Conservation (phyloP, 2,797 vertebrate genomes). For the Hylomyscus alleni region DNA sequence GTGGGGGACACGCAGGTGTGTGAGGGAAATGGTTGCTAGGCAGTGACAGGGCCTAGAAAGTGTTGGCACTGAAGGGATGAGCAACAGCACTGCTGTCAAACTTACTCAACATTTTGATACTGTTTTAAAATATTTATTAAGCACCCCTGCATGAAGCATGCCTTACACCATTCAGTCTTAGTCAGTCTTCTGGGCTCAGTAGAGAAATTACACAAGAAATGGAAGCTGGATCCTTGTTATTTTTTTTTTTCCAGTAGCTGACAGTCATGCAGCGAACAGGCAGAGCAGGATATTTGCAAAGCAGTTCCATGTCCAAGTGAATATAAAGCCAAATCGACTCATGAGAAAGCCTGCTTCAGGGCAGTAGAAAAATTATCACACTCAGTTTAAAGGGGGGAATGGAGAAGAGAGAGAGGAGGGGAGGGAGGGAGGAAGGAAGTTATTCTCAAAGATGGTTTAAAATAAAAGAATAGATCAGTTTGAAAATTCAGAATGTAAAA, state of each 20-base stretch:
- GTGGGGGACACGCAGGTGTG: neutral
- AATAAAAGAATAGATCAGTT: constrained; percentile 15
- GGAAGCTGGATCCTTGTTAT: neutral
- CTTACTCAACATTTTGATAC: constrained; percentile 73
- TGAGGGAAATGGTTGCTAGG: constrained; percentile 68
- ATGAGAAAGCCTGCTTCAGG: constrained; percentile 30
- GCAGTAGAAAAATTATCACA: neutral
- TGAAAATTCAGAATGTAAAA: constrained; percentile 53
- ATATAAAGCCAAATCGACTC: constrained; percentile 52
- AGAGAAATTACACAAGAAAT: constrained; percentile 63
- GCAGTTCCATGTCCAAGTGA: constrained; percentile 60
- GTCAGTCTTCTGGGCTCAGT: constrained; percentile 60
- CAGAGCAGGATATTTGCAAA: constrained; percentile 49
- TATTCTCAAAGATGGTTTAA: constrained; percentile 43
- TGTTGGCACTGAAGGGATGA: constrained; percentile 57
- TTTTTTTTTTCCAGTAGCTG: constrained; percentile 55
- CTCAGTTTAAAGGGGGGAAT: constrained; percentile 34
- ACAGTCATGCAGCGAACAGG: neutral
- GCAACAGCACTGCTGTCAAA: constrained; percentile 65
- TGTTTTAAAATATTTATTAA: constrained; percentile 82
- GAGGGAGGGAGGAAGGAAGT: neutral
- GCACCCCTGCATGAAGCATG: constrained; percentile 4
- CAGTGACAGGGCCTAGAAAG: constrained; percentile 59
- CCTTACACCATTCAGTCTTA: constrained; percentile 48
- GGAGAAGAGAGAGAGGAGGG: too few relatives aligned